Evolutionary conservation across 2,797 vertebrate species (phyloP).

Genomic region (Podarcis siculus): DNA sequence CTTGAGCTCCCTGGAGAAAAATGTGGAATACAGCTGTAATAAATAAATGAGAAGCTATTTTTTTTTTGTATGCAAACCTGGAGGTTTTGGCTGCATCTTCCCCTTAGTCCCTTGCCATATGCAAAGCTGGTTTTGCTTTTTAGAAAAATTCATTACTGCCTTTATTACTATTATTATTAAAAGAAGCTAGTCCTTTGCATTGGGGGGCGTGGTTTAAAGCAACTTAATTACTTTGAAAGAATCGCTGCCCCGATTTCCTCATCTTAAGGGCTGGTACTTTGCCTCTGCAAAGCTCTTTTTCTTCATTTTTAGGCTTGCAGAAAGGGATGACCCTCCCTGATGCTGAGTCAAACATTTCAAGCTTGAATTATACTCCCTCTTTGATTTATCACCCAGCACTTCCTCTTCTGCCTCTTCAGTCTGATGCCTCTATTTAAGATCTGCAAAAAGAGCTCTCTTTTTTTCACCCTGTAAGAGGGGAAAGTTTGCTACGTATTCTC

Average conservation of each 20-base stretch:
- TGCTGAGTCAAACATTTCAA: fast-evolving
- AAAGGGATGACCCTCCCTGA: neutral
- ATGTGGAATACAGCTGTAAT: neutral
- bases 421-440: fast-evolving
- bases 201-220: neutral
- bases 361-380: neutral
- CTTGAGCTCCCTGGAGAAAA: too few relatives aligned
- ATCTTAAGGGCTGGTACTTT: constrained; percentile 11
- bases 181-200: neutral
- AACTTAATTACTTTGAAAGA: neutral
- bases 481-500: neutral
- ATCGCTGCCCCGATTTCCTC: neutral
- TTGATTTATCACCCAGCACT: neutral
- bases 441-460: fast-evolving
- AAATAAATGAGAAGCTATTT: neutral
- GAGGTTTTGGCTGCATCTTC: neutral
- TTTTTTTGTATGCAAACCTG: neutral
- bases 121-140: neutral
- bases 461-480: neutral
- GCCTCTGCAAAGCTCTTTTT: fast-evolving
- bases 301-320: neutral
- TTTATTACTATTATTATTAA: neutral
- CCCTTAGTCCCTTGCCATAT: neutral
- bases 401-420: fast-evolving
- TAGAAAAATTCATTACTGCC: neutral